Evolutionary conservation across 2,113 vertebrate species (phyloP).

Genomic region (Ameiurus melas): DNA sequence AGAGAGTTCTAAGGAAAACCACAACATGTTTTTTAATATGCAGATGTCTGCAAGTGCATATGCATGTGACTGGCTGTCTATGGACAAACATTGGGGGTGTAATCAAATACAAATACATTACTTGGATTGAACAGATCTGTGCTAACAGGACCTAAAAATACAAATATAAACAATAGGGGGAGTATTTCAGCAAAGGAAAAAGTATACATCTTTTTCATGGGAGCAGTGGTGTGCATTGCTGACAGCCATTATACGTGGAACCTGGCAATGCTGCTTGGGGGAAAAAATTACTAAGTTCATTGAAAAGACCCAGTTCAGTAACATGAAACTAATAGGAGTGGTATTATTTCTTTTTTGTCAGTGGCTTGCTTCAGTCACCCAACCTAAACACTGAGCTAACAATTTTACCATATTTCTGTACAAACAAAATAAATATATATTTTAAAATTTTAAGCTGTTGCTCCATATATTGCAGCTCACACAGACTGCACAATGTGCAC

Average conservation of each 20-base stretch:
- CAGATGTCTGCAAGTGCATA: not conserved
- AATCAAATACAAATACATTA: not conserved
- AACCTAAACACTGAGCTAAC: not conserved
- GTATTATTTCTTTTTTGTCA: too few relatives aligned
- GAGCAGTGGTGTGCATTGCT: not conserved
- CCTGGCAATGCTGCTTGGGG: not conserved
- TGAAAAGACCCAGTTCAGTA: not conserved
- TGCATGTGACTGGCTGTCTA: not conserved
- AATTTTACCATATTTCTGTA: not conserved
- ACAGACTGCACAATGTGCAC: not conserved
- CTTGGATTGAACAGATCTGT: not conserved
- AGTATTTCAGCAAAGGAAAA: not conserved
- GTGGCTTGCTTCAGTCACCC: not conserved
- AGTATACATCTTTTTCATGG: not conserved
- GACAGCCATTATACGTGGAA: not conserved
- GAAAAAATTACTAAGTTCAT: not conserved
- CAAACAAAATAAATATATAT: not conserved
- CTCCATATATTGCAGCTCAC: not conserved
- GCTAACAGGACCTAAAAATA: not conserved
- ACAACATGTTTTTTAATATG: not conserved
- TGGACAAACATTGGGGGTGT: not conserved
- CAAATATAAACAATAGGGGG: not conserved
- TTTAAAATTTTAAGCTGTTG: not conserved
- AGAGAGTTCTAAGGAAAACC: conserved; percentile 30
- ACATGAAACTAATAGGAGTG: too few relatives aligned